Evolutionary conservation across 2,113 vertebrate genomes (phyloP).

Genomic region (Genyomyrus donnyi): DNA sequence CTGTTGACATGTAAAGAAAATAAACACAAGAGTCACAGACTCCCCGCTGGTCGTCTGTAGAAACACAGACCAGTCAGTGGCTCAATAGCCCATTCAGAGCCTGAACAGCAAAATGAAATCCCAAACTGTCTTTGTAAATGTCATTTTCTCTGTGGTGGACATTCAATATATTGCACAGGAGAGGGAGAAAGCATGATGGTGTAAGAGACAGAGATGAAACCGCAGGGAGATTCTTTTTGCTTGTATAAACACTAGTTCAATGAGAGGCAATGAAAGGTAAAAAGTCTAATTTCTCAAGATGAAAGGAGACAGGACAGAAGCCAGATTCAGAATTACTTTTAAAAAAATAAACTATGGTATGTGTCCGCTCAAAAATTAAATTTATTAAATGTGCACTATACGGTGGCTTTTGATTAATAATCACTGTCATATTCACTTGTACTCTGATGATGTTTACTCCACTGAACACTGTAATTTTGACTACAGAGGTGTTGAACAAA

Average conservation of each 20-base stretch:
- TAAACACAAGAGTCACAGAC: neutral
- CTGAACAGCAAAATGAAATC: neutral
- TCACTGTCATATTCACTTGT: neutral
- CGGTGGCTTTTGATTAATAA: neutral
- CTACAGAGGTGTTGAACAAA: neutral
- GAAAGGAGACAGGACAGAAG: neutral
- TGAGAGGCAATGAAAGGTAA: neutral
- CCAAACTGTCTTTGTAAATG: neutral
- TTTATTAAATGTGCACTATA: neutral
- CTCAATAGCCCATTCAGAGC: constrained; percentile 1
- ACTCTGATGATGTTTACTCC: neutral
- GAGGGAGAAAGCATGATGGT: neutral
- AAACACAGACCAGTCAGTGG: neutral
- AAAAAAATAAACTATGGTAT: neutral
- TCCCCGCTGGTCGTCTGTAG: neutral
- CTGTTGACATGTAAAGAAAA: neutral
- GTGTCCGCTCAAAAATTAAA: neutral
- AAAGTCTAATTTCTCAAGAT: neutral
- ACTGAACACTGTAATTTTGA: neutral
- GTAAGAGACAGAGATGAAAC: neutral
- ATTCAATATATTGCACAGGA: neutral
- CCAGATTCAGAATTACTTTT: neutral
- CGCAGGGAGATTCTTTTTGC: neutral
- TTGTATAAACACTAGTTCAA: neutral
- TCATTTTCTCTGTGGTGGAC: neutral